Conservation (phyloP, 2,888 invertebrate genomes). For the Adelognathus sp. region DNA sequence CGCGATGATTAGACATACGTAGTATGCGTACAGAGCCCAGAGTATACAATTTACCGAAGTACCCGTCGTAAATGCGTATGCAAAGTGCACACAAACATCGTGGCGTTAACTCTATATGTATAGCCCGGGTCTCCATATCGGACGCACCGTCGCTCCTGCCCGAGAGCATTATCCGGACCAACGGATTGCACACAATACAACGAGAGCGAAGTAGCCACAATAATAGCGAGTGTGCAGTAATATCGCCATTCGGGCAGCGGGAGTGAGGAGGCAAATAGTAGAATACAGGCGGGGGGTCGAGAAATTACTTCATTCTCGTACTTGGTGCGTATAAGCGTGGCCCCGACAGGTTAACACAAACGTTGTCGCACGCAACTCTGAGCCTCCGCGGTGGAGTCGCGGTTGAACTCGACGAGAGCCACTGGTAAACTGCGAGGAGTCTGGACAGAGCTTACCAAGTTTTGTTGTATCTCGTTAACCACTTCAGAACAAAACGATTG, state of each 20-base stretch:
- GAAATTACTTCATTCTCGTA: constrained; percentile 40
- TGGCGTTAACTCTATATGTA: not conserved
- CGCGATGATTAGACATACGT: constrained; percentile 18
- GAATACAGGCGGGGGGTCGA: not conserved
- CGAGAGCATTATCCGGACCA: constrained; percentile 24
- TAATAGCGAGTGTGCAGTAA: constrained; percentile 19
- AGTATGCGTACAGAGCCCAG: constrained; percentile 12
- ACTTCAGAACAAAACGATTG: no score
- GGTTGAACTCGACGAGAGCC: not conserved
- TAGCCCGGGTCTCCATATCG: not conserved
- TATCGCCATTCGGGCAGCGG: constrained; percentile 5
- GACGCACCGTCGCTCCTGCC: not conserved
- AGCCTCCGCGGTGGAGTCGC: not conserved
- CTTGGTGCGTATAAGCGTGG: not conserved
- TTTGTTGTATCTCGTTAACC: no score
- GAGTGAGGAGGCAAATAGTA: not conserved
- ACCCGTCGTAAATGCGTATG: constrained; percentile 26
- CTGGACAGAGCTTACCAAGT: no score
- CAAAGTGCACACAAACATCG: constrained; percentile 43
- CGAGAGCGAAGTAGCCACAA: constrained; percentile 32
- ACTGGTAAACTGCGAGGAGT: no score
- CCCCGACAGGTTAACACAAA: not conserved
- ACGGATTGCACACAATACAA: constrained; percentile 35
- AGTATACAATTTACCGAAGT: constrained; percentile 26
- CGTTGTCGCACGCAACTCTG: constrained; percentile 3